Base-by-base conservation (phyloP, 2,888 invertebrate species). In the Troglohyphantes excavatus region DNA sequence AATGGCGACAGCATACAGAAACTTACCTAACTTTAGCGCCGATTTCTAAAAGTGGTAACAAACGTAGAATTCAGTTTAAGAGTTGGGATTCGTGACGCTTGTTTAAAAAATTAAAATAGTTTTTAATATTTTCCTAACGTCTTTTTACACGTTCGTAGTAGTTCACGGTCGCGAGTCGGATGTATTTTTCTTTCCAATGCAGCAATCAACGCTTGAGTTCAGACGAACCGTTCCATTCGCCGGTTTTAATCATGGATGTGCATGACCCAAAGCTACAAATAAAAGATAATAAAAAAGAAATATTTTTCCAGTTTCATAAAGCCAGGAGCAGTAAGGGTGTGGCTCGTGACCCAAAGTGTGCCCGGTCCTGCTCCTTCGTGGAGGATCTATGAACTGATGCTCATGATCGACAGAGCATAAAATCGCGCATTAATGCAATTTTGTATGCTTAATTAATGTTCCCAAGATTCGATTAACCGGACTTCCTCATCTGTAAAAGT, bases 161-260 rank as follows among this genome's bases (percentile, higher is more conserved):
- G n/a, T n/a, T n/a, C n/a, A n/a, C n/a, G n/a, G 21, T 33, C 75
- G 78, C 61, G 43, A 26, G 61, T 78, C 65, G 63, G 19, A 17
- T 33, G 26, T 39, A 19, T 39, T 63, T 72, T 72, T 46, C 53
- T 72, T 72, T 46, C 23, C n/a, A 33, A 46, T n/a, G n/a, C 39
- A 46, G 26, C 13, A 27, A 72, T 11, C 26, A 43, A 46, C 46
- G 72, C 23, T 43, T 72, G 46, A 26, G 43, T 72, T 72, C 46
- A 72, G 72, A 17, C 11, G 53, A 46, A 46, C 46, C 46, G 72
- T 72, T 72, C 72, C 78, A 21, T 78, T 43, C 23, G 61, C 5
- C 59, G 27, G 59, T 43, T 78, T 78, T 78, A 78, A 78, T 78
- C 78, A 39, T 33, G 9, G 78, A 63, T 78, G 78, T 78, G 63